These are phyloP conservation scores for Cetonia aurata DNA, from an alignment of 2,888 invertebrate genomes.

Conservation along the genomic window DNA sequence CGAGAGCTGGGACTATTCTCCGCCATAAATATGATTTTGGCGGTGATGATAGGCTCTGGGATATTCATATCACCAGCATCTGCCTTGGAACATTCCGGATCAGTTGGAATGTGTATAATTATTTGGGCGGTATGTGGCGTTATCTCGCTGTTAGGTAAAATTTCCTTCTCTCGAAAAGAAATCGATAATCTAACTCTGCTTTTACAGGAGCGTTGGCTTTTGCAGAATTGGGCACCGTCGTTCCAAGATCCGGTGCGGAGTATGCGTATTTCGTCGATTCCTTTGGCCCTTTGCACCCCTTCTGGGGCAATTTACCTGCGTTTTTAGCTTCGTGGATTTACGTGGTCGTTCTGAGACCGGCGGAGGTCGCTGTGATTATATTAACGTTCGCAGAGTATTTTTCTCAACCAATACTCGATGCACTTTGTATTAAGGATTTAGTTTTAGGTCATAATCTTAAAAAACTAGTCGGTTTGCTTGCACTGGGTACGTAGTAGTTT, in stretches of 20 bases:
- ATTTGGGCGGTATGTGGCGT: conserved; percentile 85
- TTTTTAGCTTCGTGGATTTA: conserved; percentile 85
- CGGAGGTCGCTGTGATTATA: conserved; percentile 82
- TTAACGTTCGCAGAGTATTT: conserved; percentile 84
- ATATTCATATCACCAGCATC: conserved; percentile 88
- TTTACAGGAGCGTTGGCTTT: conserved; percentile 80
- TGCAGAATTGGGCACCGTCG: conserved; percentile 84
- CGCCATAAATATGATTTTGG: conserved; percentile 85
- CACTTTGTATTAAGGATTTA: conserved; percentile 60
- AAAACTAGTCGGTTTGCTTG: conserved; percentile 74
- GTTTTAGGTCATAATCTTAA: conserved; percentile 69
- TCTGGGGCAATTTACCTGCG: conserved; percentile 80
- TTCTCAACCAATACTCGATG: conserved; percentile 74
- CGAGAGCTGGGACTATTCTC: conserved; percentile 84
- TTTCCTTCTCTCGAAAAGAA: neutral
- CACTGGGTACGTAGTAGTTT: conserved; percentile 70
- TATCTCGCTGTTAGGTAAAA: conserved; percentile 81
- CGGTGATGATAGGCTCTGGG: conserved; percentile 92
- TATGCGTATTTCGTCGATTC: conserved; percentile 84
- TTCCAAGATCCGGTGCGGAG: conserved; percentile 85
- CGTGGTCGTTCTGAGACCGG: conserved; percentile 80
- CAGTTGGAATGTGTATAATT: conserved; percentile 82
- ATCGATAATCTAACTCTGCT: neutral
- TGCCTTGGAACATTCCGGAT: conserved; percentile 81
- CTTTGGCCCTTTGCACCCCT: conserved; percentile 75